phyloP scores from a whole-genome alignment of 1,140 invertebrate species.

The Drosophila sturtevanti region DNA sequence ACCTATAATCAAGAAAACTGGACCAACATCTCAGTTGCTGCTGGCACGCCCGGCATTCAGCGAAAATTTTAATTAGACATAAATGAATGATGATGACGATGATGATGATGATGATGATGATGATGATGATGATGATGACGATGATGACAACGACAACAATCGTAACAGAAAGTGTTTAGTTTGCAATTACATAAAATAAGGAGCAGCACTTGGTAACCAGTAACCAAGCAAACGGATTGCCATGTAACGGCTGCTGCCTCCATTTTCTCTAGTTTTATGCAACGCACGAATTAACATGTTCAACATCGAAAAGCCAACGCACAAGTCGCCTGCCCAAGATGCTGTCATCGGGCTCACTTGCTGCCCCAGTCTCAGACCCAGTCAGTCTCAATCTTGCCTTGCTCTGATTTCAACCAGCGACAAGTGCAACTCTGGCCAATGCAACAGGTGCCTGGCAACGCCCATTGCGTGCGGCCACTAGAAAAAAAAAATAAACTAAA shows the following conservation, averaged over 20 bases:
- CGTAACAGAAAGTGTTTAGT: slow-evolving; percentile 72
- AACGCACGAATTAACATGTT: slow-evolving; percentile 78
- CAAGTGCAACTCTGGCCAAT: slow-evolving; percentile 43
- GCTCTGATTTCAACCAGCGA: slow-evolving; percentile 71
- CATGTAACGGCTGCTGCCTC: slow-evolving; percentile 52
- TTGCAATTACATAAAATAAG: slow-evolving; percentile 79
- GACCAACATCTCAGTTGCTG: slow-evolving; percentile 19
- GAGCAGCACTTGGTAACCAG: slow-evolving; percentile 50
- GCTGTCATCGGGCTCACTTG: slow-evolving; percentile 61
- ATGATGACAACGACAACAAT: slow-evolving; percentile 30
- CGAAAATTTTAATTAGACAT: slow-evolving; percentile 77
- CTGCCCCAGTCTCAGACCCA: slow-evolving; percentile 22
- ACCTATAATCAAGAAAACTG: slow-evolving; percentile 4
- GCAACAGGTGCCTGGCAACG: slow-evolving; percentile 72
- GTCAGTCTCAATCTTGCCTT: slow-evolving; percentile 50
- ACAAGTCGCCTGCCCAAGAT: slow-evolving; percentile 60
- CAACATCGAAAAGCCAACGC: slow-evolving; percentile 65
- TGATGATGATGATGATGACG: slow-evolving; percentile 20
- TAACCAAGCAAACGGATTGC: slow-evolving; percentile 26
- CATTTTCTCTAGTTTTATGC: slow-evolving; percentile 69
- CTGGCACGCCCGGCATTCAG: slow-evolving; percentile 65
- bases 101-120: slow-evolving; percentile 19
- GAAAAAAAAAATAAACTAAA: slow-evolving; percentile 42
- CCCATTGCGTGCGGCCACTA: slow-evolving; percentile 69
- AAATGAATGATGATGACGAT: slow-evolving; percentile 53